Evolutionary conservation across 1,140 invertebrate genomes (phyloP).

Genomic region (Dendrolimus kikuchii): DNA sequence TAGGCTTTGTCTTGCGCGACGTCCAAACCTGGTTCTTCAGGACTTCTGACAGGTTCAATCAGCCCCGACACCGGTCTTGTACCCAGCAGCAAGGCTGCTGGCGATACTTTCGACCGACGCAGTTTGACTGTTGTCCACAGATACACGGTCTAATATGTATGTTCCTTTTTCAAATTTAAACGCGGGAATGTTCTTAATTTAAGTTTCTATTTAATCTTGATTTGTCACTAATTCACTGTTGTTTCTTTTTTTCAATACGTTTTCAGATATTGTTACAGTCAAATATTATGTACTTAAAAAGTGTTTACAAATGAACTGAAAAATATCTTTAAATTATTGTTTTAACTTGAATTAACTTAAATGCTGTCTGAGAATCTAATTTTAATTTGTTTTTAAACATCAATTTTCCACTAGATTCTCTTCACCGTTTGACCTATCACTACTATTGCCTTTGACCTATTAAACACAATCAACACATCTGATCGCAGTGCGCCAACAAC

Average conservation of each 20-base stretch:
- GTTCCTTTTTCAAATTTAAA: conserved; percentile 1
- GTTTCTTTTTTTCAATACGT: no score
- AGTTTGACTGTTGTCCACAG: conserved; percentile 37
- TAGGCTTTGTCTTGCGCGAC: conserved; percentile 67
- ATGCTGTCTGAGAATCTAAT: no score
- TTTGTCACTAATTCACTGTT: neutral
- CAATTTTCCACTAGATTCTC: neutral
- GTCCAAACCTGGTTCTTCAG: conserved; percentile 65
- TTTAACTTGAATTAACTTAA: no score
- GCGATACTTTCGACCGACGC: conserved; percentile 58
- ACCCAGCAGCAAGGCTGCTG: conserved; percentile 61
- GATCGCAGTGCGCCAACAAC: conserved; percentile 46
- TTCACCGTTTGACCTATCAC: no score
- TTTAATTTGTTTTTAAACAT: neutral
- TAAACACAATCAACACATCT: conserved; percentile 35
- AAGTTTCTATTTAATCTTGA: conserved; percentile 4
- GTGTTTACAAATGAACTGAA: no score
- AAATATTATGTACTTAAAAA: no score
- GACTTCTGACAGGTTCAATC: conserved; percentile 55
- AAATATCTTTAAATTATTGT: no score
- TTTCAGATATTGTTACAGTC: no score
- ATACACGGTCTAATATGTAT: neutral
- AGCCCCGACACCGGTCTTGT: conserved; percentile 60
- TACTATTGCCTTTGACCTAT: neutral
- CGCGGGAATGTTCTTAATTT: conserved; percentile 13